Conservation (phyloP, 2,888 invertebrate species). For the Troides helena region DNA sequence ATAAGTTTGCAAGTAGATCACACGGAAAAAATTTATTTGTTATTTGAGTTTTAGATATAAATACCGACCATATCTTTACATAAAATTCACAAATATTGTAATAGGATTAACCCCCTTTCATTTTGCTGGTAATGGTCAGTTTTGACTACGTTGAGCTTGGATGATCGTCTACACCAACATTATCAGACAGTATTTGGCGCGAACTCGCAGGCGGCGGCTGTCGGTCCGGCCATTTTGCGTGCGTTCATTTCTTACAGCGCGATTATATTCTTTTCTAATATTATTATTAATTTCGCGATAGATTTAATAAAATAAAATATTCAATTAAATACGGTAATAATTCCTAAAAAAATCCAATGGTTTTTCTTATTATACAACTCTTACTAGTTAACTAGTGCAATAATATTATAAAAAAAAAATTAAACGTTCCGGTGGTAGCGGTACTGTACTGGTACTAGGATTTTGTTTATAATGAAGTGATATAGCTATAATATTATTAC, state of each 20-base stretch:
- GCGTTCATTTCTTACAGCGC: slow-evolving; percentile 46
- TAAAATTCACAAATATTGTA: background rate
- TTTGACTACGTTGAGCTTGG: background rate
- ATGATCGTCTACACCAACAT: background rate
- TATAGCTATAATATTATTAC: background rate
- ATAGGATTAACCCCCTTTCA: slow-evolving; percentile 3
- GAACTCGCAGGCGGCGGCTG: slow-evolving; percentile 52
- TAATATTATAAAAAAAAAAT: background rate
- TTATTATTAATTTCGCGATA: slow-evolving; percentile 37
- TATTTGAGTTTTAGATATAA: background rate
- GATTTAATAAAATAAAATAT: slow-evolving; percentile 61
- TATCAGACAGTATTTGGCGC: slow-evolving; percentile 51
- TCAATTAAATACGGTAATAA: slow-evolving; percentile 55
- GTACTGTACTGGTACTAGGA: background rate
- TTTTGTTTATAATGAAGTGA: background rate
- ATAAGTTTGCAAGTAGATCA: no score
- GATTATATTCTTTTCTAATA: slow-evolving; percentile 31
- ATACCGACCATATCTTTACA: background rate
- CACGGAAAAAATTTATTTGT: no score
- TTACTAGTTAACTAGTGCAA: background rate
- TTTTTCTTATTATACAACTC: background rate
- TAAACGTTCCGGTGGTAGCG: background rate
- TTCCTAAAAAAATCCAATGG: slow-evolving; percentile 36
- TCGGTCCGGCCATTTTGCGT: slow-evolving; percentile 33
- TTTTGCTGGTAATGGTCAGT: background rate